Evolutionary conservation across 2,888 invertebrate genomes (phyloP), one percentile per base, ranked within the genome.

Genomic region (Apodemia duryi): DNA sequence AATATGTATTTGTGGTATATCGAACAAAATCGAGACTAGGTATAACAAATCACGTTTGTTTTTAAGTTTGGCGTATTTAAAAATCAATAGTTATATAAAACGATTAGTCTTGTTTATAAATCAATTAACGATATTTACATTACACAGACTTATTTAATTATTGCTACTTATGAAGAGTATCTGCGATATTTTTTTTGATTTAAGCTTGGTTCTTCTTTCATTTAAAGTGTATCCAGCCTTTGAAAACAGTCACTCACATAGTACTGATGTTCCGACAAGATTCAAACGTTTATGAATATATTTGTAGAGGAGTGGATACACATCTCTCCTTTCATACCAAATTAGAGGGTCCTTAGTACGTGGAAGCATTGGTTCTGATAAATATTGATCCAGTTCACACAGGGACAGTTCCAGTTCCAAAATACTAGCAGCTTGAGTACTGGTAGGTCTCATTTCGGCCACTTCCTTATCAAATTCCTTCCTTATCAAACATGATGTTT

Each of bases 401-500:
- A 21, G 21, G 21, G 1, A 21, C 21, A 21, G 21, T 21, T 21
- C 21, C 21, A 21, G 64, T 38, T 72, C 72, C 0, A 68, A 65
- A 43, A 72, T 71, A 13, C 72, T 70, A 1, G 72, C 72, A 57
- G 73, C 73, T 63, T 66, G 67, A 7, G 69, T 63, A 63, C 71
- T 72, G 63, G 65, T 28, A 10, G 68, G 70, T 9, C 64, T 62
- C 9, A 68, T 32, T 62, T 11, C 41, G 9, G 69, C 65, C 62
- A 70, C 43, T 63, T 71, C 71, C 2, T 10, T 62, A 5, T 71
- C 72, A 64, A 70, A 73, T 29, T 70, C 70, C 1, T 70, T 67
- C 72, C 70, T 70, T 67, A 70, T 66, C 2, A 66, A 67, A 10
- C 29, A 2, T 28, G 54, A 41, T 10, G 10, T 29, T 1, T 29